Evolutionary conservation across 1,140 invertebrate genomes (phyloP), one percentile per base, ranked within the genome.

Genomic region (Drosophila mauritiana): DNA sequence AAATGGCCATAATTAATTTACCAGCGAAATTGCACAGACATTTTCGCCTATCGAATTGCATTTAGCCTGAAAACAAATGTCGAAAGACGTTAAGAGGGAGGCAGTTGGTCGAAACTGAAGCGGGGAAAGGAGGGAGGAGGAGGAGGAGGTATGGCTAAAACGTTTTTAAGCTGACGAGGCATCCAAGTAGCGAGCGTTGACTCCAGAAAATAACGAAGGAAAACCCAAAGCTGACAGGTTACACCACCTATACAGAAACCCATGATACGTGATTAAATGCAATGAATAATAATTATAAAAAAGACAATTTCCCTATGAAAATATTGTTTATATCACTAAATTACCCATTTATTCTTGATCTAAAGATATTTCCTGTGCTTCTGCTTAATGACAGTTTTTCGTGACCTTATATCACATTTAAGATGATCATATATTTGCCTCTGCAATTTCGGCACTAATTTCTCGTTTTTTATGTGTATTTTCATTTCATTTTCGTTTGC

Each of bases 1-100:
- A 78, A 85, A 72, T 67, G 70, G 52, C 57, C 42, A 64, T 70
- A 79, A 86, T 83, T 86, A 83, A 73, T 89, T 77, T 82, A 73
- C 70, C 75, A 76, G 59, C 52, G 52, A 88, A 89, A 54, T 76
- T 76, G 78, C 73, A 43, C 15, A 59, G 67, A 53, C 39, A 57
- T 74, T 64, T 76, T 68, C 55, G 75, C 75, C 68, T 68, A 84
- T 84, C 64, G 78, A 79, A 88, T 88, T 68, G 73, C 83, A 81
- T 56, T 86, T 78, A 78, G 58, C 58, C 58, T 58, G 79, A 65
- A 82, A 73, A 73, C 27, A 36, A 72, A 65, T 65, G 57, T 52
- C 20, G 56, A 64, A 74, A 52, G 49, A 56, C 53, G 31, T 43
- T 45, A 52, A 36, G 49, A 22, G 3, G 31, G 49, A 7, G 31